A percentile compares a stretch with the other conserved stretches of the same genome.
Conservation (phyloP, 1,140 invertebrate species). For the Scylla paramamosain region DNA sequence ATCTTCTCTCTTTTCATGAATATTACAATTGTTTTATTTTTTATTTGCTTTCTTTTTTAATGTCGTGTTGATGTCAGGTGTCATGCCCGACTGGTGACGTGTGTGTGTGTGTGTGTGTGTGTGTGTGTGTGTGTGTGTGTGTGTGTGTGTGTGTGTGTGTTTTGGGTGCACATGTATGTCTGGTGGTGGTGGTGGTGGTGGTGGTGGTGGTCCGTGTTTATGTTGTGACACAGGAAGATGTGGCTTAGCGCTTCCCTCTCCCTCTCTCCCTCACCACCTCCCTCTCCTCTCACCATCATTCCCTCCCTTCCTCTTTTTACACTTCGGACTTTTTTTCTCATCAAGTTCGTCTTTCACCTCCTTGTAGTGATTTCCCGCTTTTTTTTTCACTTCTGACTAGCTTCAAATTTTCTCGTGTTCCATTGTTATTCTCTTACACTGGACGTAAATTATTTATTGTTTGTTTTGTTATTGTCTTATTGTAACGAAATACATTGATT, state of each 20-base stretch:
- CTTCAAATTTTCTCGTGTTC: too few relatives aligned
- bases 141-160: constrained; percentile 48
- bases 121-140: constrained; percentile 52
- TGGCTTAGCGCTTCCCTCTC: constrained; percentile 42
- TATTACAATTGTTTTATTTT: background rate
- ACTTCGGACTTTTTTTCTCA: background rate
- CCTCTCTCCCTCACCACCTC: background rate
- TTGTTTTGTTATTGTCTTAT: background rate
- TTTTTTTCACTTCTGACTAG: background rate
- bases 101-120: constrained; percentile 52
- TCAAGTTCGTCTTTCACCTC: background rate
- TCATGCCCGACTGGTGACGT: constrained; percentile 21
- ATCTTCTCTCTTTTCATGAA: too few relatives aligned
- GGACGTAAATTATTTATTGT: background rate
- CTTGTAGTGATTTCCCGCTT: background rate
- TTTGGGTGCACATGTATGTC: constrained; percentile 12
- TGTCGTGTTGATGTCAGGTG: background rate
- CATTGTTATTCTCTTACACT: background rate
- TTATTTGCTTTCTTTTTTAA: background rate
- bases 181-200: background rate
- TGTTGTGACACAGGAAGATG: constrained; percentile 57
- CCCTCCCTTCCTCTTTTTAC: constrained; percentile 1
- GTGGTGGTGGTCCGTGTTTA: constrained; percentile 60
- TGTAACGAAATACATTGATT: background rate
- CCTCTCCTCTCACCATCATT: background rate